Evolutionary conservation across 2,113 vertebrate genomes (phyloP).

Genomic region (Ptilorrhoa leucosticta): DNA sequence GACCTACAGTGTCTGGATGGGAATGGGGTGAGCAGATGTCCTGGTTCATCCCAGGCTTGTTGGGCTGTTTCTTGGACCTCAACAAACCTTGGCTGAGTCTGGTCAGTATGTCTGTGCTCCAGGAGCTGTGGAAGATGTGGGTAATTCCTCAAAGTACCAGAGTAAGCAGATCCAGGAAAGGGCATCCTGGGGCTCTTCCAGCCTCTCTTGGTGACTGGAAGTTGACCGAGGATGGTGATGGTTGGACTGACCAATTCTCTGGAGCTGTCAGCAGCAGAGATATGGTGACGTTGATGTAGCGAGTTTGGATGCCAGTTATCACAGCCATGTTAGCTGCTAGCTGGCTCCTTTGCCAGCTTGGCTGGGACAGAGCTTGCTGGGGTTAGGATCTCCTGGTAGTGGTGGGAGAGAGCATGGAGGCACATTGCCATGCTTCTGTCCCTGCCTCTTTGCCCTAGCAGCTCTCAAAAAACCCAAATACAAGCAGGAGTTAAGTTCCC

Average conservation of each 20-base stretch:
- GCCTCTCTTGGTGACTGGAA: accelerated
- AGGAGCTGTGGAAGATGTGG: neutral
- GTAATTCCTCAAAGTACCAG: neutral
- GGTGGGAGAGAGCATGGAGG: neutral
- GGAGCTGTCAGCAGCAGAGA: neutral
- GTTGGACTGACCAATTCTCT: neutral
- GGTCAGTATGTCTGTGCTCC: neutral
- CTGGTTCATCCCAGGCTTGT: accelerated
- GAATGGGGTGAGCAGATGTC: neutral
- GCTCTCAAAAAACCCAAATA: neutral
- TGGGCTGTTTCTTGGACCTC: neutral
- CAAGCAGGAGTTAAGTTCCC: neutral
- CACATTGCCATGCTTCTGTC: accelerated
- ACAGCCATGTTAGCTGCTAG: neutral
- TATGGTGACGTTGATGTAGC: neutral
- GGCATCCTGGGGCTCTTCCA: neutral
- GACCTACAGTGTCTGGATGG: neutral
- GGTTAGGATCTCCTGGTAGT: neutral
- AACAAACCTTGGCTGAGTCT: accelerated
- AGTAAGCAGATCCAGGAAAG: neutral
- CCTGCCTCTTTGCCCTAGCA: neutral
- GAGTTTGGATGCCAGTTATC: neutral
- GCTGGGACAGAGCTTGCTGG: neutral
- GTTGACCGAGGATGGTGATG: accelerated
- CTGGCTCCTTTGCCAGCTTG: neutral